phyloP scores from a whole-genome alignment of 2,888 invertebrate genomes.

The Volucella bombylans region DNA sequence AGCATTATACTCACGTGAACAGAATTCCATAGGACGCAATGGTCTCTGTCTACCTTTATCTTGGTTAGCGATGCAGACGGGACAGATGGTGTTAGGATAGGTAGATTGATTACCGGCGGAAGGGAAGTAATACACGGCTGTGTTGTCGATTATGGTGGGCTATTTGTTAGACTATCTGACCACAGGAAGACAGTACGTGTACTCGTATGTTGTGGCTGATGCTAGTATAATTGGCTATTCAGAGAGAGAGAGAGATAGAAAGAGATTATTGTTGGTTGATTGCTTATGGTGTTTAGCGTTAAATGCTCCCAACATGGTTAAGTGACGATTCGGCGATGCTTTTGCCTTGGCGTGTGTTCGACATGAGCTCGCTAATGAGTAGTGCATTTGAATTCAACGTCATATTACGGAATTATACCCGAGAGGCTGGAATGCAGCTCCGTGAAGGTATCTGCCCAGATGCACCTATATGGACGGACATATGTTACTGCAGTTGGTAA shows the following conservation, averaged over 20 bases:
- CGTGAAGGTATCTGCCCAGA: background rate
- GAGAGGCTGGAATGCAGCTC: constrained; percentile 35
- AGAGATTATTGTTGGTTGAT: constrained; percentile 57
- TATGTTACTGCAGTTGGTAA: constrained; percentile 11
- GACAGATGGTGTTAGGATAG: constrained; percentile 61
- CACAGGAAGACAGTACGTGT: background rate
- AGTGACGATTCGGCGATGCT: constrained; percentile 21
- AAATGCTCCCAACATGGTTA: constrained; percentile 53
- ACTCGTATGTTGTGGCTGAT: constrained; percentile 16
- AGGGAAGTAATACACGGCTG: constrained; percentile 47
- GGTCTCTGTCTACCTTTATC: background rate
- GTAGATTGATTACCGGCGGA: constrained; percentile 64
- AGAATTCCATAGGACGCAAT: constrained; percentile 46
- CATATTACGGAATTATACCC: constrained; percentile 54
- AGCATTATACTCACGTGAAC: constrained; percentile 54
- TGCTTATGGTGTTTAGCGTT: constrained; percentile 67
- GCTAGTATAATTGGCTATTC: constrained; percentile 59
- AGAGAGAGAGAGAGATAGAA: background rate
- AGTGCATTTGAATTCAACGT: constrained; percentile 69
- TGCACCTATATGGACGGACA: background rate
- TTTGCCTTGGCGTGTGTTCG: constrained; percentile 58
- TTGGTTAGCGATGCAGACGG: no score
- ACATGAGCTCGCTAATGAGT: constrained; percentile 69
- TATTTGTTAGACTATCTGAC: constrained; percentile 9
- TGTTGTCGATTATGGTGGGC: constrained; percentile 35